These are phyloP conservation scores for Plagodis pulveraria DNA, from an alignment of 2,888 invertebrate species.

Conservation along the genomic window DNA sequence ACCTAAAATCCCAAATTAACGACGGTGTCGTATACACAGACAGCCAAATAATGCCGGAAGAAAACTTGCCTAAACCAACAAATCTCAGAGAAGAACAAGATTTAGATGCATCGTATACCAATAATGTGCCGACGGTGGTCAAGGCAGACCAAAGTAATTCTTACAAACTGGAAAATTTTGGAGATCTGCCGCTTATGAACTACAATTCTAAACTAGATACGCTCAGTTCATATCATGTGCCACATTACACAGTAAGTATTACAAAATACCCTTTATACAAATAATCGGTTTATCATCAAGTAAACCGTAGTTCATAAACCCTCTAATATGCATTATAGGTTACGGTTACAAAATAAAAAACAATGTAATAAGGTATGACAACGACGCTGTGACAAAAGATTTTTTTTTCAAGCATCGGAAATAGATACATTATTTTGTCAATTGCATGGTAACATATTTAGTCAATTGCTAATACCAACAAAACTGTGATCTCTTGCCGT, in stretches of 20 bases:
- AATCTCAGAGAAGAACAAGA: conserved; percentile 64
- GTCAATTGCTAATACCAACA: no score
- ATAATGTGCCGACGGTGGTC: conserved; percentile 61
- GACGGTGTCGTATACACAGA: conserved; percentile 28
- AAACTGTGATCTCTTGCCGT: no score
- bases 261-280: not conserved
- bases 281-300: not conserved
- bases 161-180: conserved; percentile 69
- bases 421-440: no score
- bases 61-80: conserved; percentile 59
- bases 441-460: no score
- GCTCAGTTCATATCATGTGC: conserved; percentile 74
- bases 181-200: conserved; percentile 71
- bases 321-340: no score
- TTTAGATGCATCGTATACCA: conserved; percentile 59
- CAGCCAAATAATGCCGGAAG: conserved; percentile 46
- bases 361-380: no score
- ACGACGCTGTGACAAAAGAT: no score
- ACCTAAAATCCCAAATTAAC: conserved; percentile 21
- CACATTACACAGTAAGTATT: conserved; percentile 77
- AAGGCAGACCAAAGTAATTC: conserved; percentile 47
- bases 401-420: no score
- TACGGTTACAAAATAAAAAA: no score
- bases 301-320: no score
- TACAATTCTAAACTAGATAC: conserved; percentile 68